Evolutionary conservation across 2,888 invertebrate species (phyloP).

Genomic region (Drosophila rellima): DNA sequence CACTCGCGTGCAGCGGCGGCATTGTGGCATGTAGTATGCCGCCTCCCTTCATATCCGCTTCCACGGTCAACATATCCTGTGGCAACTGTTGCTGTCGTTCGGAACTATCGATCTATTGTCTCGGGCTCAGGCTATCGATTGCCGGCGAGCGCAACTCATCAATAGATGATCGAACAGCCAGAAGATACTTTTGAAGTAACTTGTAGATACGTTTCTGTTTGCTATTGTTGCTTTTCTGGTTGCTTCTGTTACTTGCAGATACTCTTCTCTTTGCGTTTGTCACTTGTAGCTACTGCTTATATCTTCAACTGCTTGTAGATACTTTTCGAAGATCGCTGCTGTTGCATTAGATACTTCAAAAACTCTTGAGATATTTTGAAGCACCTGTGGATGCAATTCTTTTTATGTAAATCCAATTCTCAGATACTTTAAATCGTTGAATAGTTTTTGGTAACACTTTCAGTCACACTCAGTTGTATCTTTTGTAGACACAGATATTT

Average conservation of each 20-base stretch:
- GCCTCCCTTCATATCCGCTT: slow-evolving; percentile 93
- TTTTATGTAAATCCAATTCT: neutral
- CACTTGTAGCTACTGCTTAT: neutral
- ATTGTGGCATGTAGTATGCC: slow-evolving; percentile 94
- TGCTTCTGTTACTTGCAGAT: neutral
- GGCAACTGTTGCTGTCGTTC: slow-evolving; percentile 3
- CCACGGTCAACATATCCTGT: slow-evolving; percentile 94
- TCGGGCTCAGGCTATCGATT: slow-evolving; percentile 1
- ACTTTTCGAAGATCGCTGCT: neutral
- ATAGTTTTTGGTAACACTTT: slow-evolving; percentile 4
- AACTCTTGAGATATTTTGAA: neutral
- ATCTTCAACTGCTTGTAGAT: neutral
- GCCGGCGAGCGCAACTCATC: neutral
- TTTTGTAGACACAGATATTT: slow-evolving; percentile 1
- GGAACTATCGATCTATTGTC: neutral
- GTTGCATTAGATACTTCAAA: slow-evolving; percentile 5
- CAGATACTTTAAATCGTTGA: neutral
- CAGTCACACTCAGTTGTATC: slow-evolving; percentile 5
- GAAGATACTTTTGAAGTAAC: neutral
- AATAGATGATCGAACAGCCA: neutral
- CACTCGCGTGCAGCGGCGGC: slow-evolving; percentile 92
- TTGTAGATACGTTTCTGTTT: too few relatives aligned
- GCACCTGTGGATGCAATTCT: slow-evolving; percentile 46
- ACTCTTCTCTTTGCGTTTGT: neutral
- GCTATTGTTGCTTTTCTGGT: neutral